Conservation (phyloP, 2,888 invertebrate genomes). For the Crossocerus cetratus region DNA sequence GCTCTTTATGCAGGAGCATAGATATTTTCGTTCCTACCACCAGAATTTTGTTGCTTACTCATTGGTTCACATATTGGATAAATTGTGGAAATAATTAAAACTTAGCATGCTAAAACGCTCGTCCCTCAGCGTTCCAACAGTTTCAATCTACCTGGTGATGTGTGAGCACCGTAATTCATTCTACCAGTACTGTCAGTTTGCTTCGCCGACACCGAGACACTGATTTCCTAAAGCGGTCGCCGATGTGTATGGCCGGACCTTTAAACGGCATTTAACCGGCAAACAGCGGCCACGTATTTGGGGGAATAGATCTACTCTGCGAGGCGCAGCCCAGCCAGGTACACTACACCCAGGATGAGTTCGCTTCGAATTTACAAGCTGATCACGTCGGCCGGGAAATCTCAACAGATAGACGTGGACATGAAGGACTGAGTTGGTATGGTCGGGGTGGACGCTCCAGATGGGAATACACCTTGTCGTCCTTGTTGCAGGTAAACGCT, state of each 20-base stretch:
- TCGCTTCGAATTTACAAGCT: constrained; percentile 46
- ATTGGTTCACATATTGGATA: too few relatives aligned
- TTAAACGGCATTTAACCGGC: background rate
- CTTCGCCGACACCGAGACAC: too few relatives aligned
- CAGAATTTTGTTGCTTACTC: too few relatives aligned
- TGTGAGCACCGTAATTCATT: too few relatives aligned
- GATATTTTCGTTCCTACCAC: too few relatives aligned
- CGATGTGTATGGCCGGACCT: background rate
- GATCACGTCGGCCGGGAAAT: constrained; percentile 68
- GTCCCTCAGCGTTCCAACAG: too few relatives aligned
- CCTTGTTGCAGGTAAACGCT: constrained; percentile 26
- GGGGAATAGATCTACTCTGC: background rate
- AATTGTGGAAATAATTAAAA: too few relatives aligned
- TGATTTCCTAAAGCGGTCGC: background rate
- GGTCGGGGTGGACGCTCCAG: constrained; percentile 36
- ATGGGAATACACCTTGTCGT: constrained; percentile 48
- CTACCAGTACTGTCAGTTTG: too few relatives aligned
- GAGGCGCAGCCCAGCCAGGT: background rate
- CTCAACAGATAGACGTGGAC: constrained; percentile 60
- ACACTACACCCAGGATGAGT: background rate
- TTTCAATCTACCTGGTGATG: too few relatives aligned
- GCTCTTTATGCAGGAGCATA: too few relatives aligned
- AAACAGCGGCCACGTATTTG: background rate
- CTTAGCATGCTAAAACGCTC: too few relatives aligned
- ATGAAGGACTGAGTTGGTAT: constrained; percentile 33